phyloP scores from a whole-genome alignment of 1,140 invertebrate genomes.

The Scaptomyza graminum region DNA sequence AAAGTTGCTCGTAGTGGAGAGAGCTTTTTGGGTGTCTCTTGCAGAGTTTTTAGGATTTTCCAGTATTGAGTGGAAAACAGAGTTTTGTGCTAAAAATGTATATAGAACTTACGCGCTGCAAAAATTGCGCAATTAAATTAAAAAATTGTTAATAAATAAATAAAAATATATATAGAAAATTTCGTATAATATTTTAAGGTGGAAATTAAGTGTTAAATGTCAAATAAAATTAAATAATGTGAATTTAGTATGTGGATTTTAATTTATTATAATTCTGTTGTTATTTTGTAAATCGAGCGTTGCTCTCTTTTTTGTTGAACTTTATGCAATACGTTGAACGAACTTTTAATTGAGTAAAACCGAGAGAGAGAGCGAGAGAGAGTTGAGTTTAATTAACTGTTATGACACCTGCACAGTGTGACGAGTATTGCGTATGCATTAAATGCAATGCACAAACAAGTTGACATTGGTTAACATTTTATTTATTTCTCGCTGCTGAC shows the following conservation, averaged over 20 bases:
- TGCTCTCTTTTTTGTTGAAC: slow-evolving; percentile 51
- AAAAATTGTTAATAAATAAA: slow-evolving; percentile 59
- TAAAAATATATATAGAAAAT: slow-evolving; percentile 17
- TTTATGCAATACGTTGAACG: slow-evolving; percentile 71
- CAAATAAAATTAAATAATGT: slow-evolving; percentile 38
- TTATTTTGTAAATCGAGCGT: slow-evolving; percentile 36
- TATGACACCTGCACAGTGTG: slow-evolving; percentile 37
- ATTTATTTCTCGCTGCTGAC: slow-evolving; percentile 45
- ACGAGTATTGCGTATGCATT: slow-evolving; percentile 17
- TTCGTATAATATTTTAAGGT: slow-evolving; percentile 7
- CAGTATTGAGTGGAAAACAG: slow-evolving; percentile 31
- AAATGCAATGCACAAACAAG: slow-evolving; percentile 4
- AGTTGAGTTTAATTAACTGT: not conserved
- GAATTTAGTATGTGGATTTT: slow-evolving; percentile 37
- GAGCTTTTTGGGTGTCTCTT: slow-evolving; percentile 24
- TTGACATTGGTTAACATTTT: slow-evolving; percentile 62
- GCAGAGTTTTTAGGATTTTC: slow-evolving; percentile 16
- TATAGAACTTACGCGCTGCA: slow-evolving; percentile 73
- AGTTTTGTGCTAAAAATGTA: slow-evolving; percentile 56
- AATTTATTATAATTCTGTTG: slow-evolving; percentile 23
- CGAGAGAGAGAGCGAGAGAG: not conserved
- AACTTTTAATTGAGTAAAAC: slow-evolving; percentile 47
- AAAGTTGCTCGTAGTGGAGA: slow-evolving; percentile 5
- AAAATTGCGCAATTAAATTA: slow-evolving; percentile 54
- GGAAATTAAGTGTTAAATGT: slow-evolving; percentile 13